These are phyloP conservation scores for Galleria mellonella DNA, from an alignment of 1,140 invertebrate genomes.

Conservation along the genomic window DNA sequence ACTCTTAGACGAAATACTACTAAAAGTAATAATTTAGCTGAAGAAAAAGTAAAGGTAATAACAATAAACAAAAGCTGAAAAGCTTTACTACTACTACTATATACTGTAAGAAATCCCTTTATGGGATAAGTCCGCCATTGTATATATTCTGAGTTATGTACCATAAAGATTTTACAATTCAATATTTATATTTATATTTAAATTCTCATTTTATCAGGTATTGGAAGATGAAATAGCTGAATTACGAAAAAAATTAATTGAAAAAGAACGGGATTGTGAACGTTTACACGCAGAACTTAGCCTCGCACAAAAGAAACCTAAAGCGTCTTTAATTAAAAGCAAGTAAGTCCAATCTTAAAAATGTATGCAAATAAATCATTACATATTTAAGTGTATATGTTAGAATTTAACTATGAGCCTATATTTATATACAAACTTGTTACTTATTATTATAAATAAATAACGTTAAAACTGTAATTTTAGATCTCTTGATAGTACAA, in stretches of 20 bases:
- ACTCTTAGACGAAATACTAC: conserved; percentile 46
- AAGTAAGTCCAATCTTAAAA: too few species aligned
- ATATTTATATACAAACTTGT: too few species aligned
- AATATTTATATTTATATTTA: neutral
- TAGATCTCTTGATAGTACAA: conserved; percentile 77
- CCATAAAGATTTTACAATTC: too few species aligned
- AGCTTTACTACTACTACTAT: neutral
- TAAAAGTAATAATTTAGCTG: conserved; percentile 70
- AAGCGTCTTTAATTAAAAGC: conserved; percentile 76
- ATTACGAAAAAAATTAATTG: conserved; percentile 84
- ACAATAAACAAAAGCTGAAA: conserved; percentile 2
- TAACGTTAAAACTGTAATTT: conserved; percentile 8
- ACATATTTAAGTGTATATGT: too few species aligned
- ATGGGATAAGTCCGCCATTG: too few species aligned
- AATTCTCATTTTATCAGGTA: conserved; percentile 28
- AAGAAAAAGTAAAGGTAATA: conserved; percentile 80
- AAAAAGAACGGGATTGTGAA: conserved; percentile 89
- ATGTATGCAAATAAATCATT: conserved; percentile 1
- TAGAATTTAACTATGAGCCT: too few species aligned
- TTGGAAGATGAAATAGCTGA: conserved; percentile 82
- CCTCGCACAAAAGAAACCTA: conserved; percentile 77
- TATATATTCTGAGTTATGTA: conserved; percentile 1
- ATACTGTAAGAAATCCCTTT: too few species aligned
- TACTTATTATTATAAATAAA: neutral
- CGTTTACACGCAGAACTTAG: conserved; percentile 82